These are phyloP conservation scores for Pseudomugil tenellus DNA, from an alignment of 2,797 vertebrate species.

Conservation along the genomic window DNA sequence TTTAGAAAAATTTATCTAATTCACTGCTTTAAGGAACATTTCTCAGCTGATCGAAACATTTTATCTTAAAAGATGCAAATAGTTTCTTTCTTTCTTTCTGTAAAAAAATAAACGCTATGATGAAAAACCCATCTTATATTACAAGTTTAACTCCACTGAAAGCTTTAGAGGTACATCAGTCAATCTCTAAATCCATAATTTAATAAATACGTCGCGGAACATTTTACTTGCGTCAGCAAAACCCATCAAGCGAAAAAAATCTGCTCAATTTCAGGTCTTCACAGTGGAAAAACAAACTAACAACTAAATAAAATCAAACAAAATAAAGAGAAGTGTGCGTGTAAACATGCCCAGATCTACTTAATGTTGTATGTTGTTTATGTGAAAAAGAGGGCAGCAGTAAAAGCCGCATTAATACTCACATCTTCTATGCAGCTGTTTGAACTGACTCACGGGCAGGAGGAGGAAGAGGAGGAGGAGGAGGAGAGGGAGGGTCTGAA, in stretches of 20 bases:
- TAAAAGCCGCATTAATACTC: constrained; percentile 79
- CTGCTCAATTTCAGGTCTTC: constrained; percentile 4
- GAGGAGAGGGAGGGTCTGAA: constrained; percentile 61
- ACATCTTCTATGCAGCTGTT: constrained; percentile 84
- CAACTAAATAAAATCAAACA: background rate
- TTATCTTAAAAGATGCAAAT: background rate
- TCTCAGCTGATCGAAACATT: constrained; percentile 5
- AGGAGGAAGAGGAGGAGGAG: constrained; percentile 46
- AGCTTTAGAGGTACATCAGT: constrained; percentile 12
- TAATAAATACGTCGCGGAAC: constrained; percentile 53
- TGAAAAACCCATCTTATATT: background rate
- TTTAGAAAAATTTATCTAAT: constrained; percentile 1
- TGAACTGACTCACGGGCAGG: constrained; percentile 72
- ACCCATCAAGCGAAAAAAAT: constrained; percentile 55
- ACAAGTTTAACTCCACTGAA: background rate
- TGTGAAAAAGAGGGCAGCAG: constrained; percentile 26
- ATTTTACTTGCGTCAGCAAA: constrained; percentile 76
- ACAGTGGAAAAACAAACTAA: background rate
- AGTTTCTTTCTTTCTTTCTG: too few species aligned
- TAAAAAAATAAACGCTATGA: background rate
- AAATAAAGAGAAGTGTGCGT: background rate
- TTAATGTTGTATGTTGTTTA: background rate
- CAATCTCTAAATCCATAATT: constrained; percentile 57
- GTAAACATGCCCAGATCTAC: background rate
- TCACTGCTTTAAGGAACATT: constrained; percentile 9